phyloP scores from a whole-genome alignment of 2,888 invertebrate species.

The Parnassius mnemosyne region DNA sequence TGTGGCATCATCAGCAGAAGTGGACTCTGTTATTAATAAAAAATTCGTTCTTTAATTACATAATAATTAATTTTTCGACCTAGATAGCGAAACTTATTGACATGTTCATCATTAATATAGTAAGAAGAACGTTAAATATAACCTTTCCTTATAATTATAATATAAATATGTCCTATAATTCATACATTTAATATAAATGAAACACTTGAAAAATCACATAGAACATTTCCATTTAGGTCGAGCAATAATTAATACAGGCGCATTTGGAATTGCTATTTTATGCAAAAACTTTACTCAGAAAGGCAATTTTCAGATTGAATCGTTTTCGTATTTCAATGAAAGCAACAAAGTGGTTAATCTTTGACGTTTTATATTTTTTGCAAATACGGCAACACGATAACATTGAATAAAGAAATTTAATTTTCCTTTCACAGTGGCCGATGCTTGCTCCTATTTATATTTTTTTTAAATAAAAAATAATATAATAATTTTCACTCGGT shows the following conservation, averaged over 20 bases:
- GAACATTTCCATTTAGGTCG: neutral
- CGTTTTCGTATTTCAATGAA: slow-evolving; percentile 16
- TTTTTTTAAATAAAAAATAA: no score
- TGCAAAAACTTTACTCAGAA: slow-evolving; percentile 2
- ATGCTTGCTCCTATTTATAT: neutral
- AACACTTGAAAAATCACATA: neutral
- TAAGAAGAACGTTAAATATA: no score
- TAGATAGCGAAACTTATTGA: no score
- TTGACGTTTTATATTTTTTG: slow-evolving; percentile 13
- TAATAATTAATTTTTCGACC: no score
- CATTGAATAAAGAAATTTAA: slow-evolving; percentile 9
- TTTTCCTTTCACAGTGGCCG: neutral
- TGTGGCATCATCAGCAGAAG: no score
- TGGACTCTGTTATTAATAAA: no score
- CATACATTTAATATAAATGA: no score
- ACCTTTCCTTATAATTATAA: no score
- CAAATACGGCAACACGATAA: slow-evolving; percentile 12
- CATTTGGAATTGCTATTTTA: slow-evolving; percentile 4
- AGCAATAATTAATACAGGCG: neutral
- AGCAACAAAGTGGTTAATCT: slow-evolving; percentile 10
- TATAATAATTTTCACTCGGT: no score
- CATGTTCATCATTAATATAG: no score
- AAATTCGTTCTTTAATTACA: no score
- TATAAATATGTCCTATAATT: no score
- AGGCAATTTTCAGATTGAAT: slow-evolving; percentile 6